Evolutionary conservation across 2,797 vertebrate genomes (phyloP).

Genomic region (Halcyon badia): DNA sequence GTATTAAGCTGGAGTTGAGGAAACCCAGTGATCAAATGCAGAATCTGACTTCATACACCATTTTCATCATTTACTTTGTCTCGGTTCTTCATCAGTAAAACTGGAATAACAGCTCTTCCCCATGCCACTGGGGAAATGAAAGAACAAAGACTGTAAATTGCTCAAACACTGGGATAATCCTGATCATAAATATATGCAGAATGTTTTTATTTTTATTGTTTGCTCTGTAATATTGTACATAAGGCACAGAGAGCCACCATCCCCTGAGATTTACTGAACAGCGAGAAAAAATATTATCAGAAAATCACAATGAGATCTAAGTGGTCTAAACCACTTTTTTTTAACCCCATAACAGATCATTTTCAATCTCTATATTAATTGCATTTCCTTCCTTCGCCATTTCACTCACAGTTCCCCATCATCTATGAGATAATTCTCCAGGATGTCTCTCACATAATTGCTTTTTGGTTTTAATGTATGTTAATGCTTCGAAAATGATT

Average conservation of each 20-base stretch:
- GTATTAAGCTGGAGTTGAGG: not conserved
- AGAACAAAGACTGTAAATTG: slow-evolving; percentile 53
- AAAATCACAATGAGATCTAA: slow-evolving; percentile 32
- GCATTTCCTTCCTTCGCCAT: not conserved
- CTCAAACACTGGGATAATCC: slow-evolving; percentile 52
- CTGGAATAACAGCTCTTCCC: not conserved
- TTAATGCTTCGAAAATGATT: slow-evolving; percentile 29
- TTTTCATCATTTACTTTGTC: not conserved
- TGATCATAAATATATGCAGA: slow-evolving; percentile 61
- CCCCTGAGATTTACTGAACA: slow-evolving; percentile 12
- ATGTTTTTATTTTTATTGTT: slow-evolving; percentile 63
- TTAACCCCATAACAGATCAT: not conserved
- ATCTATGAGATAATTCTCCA: not conserved
- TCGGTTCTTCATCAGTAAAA: slow-evolving; percentile 38
- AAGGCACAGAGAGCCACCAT: slow-evolving; percentile 2
- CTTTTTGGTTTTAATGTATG: slow-evolving; percentile 30
- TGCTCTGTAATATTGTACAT: slow-evolving; percentile 4
- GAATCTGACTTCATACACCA: not conserved
- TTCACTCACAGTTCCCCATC: not conserved
- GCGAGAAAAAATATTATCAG: not conserved
- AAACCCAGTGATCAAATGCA: not conserved
- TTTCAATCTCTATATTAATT: not conserved
- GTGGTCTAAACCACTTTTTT: slow-evolving; percentile 16
- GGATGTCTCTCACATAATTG: slow-evolving; percentile 5
- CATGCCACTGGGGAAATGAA: slow-evolving; percentile 25